These are phyloP conservation scores for Setipinna tenuifilis DNA, from an alignment of 2,797 vertebrate genomes.

Conservation along the genomic window DNA sequence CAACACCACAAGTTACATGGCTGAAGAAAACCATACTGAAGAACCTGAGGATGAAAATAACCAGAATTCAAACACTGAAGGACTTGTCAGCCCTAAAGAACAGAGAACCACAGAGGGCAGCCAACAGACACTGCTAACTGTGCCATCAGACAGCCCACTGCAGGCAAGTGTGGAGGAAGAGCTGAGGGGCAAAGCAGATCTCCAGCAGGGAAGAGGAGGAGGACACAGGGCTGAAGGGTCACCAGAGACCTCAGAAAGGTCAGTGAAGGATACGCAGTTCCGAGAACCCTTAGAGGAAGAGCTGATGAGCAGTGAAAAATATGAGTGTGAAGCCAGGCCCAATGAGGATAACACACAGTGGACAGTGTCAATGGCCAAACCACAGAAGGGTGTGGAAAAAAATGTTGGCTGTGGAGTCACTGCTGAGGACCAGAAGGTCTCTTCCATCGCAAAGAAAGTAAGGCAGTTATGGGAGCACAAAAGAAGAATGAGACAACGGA, in stretches of 20 bases:
- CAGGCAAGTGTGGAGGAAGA: neutral
- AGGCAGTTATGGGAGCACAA: neutral
- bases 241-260: neutral
- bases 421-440: neutral
- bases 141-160: neutral
- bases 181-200: neutral
- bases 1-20: neutral
- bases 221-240: neutral
- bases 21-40: neutral
- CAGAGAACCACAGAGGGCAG: neutral
- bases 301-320: slow-evolving; percentile 13
- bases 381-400: neutral
- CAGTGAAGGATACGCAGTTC: neutral
- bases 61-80: neutral
- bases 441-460: neutral
- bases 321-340: neutral
- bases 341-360: slow-evolving; percentile 9
- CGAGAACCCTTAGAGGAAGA: neutral
- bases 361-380: neutral
- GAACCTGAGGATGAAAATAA: neutral
- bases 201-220: neutral
- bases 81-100: neutral
- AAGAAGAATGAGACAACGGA: slow-evolving; percentile 15
- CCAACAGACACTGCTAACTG: neutral
- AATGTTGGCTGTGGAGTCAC: neutral